phyloP scores from a whole-genome alignment of 1,140 invertebrate species.

The Drosophila sturtevanti region DNA sequence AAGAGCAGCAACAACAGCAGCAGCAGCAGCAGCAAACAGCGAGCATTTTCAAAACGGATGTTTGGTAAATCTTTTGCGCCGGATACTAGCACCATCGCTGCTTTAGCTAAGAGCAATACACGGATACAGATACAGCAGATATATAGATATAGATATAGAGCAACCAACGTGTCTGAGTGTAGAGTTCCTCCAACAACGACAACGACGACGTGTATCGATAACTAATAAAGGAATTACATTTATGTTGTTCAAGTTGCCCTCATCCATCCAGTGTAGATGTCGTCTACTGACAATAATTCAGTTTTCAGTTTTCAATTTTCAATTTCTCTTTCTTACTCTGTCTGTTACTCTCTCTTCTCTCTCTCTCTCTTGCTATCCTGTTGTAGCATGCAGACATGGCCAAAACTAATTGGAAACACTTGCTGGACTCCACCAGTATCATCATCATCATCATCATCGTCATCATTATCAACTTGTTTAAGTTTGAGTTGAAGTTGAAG shows the following conservation, averaged over 20 bases:
- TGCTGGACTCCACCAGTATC: conserved; percentile 6
- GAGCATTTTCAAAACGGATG: conserved; percentile 65
- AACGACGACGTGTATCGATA: conserved; percentile 53
- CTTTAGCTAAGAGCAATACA: conserved; percentile 5
- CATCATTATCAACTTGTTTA: conserved; percentile 20
- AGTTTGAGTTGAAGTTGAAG: not conserved
- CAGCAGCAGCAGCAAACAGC: not conserved
- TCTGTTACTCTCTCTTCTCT: not conserved
- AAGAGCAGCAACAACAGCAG: not conserved
- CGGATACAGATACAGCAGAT: conserved; percentile 5
- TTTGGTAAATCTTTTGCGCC: conserved; percentile 77
- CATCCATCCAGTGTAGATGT: not conserved
- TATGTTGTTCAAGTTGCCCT: conserved; percentile 50
- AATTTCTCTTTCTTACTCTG: not conserved
- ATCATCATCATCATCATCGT: not conserved
- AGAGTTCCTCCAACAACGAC: conserved; percentile 18
- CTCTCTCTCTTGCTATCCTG: not conserved
- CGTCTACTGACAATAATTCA: conserved; percentile 62
- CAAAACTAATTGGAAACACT: conserved; percentile 68
- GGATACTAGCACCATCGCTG: conserved; percentile 61
- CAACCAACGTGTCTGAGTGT: conserved; percentile 21
- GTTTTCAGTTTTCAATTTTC: conserved; percentile 64
- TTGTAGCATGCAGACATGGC: conserved; percentile 42
- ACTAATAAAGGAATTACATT: conserved; percentile 79
- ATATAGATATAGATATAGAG: conserved; percentile 4